Conservation (phyloP, 2,797 vertebrate species). For the Dicrostonyx torquatus region DNA sequence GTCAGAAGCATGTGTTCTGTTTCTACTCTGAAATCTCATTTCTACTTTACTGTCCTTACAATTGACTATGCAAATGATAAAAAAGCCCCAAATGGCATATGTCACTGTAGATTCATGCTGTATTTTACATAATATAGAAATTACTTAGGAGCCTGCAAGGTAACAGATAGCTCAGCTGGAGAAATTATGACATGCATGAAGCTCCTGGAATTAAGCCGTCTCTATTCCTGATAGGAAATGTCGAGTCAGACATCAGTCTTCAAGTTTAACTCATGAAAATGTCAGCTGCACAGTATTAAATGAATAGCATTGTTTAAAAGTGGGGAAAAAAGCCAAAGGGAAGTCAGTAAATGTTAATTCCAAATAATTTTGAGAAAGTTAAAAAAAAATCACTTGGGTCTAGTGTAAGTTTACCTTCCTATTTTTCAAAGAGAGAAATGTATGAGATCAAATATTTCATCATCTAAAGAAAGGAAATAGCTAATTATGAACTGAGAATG, state of each 20-base stretch:
- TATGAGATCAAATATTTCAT: background rate
- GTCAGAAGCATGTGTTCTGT: background rate
- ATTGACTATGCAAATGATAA: slow-evolving; percentile 20
- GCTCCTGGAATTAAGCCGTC: slow-evolving; percentile 45
- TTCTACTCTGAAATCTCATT: slow-evolving; percentile 50
- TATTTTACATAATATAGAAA: slow-evolving; percentile 66
- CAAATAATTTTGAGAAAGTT: slow-evolving; percentile 52
- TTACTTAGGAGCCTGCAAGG: background rate
- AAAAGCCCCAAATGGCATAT: background rate
- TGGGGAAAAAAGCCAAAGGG: background rate
- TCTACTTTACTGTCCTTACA: slow-evolving; percentile 53
- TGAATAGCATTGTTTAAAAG: background rate
- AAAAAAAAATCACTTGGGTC: background rate
- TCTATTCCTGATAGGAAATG: background rate
- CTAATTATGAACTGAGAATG: background rate
- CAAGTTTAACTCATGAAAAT: slow-evolving; percentile 32
- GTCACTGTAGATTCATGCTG: background rate
- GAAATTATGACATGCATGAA: slow-evolving; percentile 43
- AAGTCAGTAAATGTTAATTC: slow-evolving; percentile 24
- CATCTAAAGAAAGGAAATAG: background rate
- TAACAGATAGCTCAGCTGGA: slow-evolving; percentile 11
- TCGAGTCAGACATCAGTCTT: background rate
- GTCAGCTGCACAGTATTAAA: background rate
- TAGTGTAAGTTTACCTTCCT: background rate
- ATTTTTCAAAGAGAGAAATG: background rate